These are phyloP conservation scores for Acropternis orthonyx DNA, from an alignment of 2,797 vertebrate genomes.

Conservation along the genomic window DNA sequence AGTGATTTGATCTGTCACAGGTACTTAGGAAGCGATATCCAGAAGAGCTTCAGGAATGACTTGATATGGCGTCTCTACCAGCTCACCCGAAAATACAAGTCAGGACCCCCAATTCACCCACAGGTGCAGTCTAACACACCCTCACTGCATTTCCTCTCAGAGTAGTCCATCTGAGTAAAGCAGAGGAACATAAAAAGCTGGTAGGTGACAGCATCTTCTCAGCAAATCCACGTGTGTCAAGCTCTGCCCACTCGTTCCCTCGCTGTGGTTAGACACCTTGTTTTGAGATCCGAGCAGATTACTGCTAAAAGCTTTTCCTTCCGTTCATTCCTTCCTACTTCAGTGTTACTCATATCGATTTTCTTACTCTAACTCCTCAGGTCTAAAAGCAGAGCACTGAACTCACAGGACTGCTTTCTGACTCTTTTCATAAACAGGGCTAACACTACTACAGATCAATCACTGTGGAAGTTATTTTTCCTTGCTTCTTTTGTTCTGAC, in stretches of 20 bases:
- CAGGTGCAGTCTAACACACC: neutral
- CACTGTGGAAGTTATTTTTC: neutral
- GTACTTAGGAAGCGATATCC: neutral
- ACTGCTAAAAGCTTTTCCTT: constrained; percentile 64
- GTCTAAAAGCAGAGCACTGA: constrained; percentile 43
- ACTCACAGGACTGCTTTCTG: neutral
- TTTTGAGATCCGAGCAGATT: constrained; percentile 31
- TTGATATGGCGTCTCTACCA: neutral
- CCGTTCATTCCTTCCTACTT: constrained; percentile 60
- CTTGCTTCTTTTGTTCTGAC: neutral
- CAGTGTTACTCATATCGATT: constrained; percentile 69
- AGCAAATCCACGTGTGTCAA: neutral
- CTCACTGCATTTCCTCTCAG: neutral
- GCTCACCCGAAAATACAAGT: neutral
- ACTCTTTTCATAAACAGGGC: neutral
- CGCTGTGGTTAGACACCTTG: constrained; percentile 19
- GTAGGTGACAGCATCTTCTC: neutral
- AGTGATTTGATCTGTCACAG: neutral
- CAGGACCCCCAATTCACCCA: neutral
- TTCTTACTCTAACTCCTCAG: constrained; percentile 19
- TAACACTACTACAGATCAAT: neutral
- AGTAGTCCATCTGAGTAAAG: neutral
- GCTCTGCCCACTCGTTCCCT: neutral
- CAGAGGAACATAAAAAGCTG: neutral
- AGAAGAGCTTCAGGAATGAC: neutral